Evolutionary conservation across 2,888 invertebrate species (phyloP), one percentile per base, ranked within the genome.

Genomic region (Meandrusa payeni): DNA sequence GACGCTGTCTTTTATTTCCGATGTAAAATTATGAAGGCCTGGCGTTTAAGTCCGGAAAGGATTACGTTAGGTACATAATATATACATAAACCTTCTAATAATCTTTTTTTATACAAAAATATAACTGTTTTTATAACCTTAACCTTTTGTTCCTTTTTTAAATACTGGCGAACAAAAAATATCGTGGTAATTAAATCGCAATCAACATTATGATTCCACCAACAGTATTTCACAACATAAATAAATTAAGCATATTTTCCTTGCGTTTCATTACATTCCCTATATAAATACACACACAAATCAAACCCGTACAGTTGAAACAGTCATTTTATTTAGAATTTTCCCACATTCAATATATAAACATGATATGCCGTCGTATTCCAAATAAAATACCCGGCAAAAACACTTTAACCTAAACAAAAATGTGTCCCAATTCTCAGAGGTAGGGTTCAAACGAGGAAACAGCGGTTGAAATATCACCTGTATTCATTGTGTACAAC

Each of bases 381-480:
- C 52, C 52, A 52, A 64, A 59, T 59, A 59, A 61, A 62, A 64
- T 58, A 59, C 57, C 58, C 53, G 54, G 59, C 59, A 56, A 64
- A 53, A 59, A 60, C 59, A 61, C 54, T 59, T 61, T 61, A 58
- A 57, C 58, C 61, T 56, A 63, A 61, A 56, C 63, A 63, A 66
- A 68, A 70, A 66, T 62, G 61, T 62, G 67, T 59, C 64, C 67
- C 64, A 62, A 64, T 66, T 67, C 59, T 54, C 59, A 36, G 40
- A 45, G 51, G 52, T 41, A 48, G 54, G 49, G 50, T 43, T 43
- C 32, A 31, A 31, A 32, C 12, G 26, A 19, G 20, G 13, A 40
- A 23, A 29, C 27, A 17, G 9, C 22, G n/a, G 33, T 41, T 51
- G 40, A 39, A 54, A 59, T 50, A 37, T 46, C 34, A 36, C 48